A percentile compares a stretch with the other conserved stretches of the same genome.
phyloP scores from a whole-genome alignment of 1,140 invertebrate species.

The Brachionus angularis region DNA sequence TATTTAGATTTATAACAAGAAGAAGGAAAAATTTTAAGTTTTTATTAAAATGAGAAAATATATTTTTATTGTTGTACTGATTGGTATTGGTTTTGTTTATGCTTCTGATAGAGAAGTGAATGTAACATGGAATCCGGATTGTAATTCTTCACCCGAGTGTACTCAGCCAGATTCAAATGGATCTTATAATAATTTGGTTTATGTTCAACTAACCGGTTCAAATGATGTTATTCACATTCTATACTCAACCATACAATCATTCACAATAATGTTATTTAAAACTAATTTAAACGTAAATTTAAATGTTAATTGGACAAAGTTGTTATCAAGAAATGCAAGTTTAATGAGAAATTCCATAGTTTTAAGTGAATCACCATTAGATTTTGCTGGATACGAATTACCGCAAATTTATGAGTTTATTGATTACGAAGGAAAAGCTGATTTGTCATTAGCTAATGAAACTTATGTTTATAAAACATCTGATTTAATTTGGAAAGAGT shows the following conservation, averaged over 20 bases:
- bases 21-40: too few species aligned
- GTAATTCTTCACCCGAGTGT: background rate
- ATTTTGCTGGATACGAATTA: constrained; percentile 8
- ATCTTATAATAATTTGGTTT: constrained; percentile 8
- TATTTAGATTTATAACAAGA: too few species aligned
- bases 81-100: background rate
- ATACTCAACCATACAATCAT: constrained; percentile 18
- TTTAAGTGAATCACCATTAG: constrained; percentile 33
- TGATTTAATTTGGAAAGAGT: constrained; percentile 20
- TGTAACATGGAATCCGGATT: constrained; percentile 2
- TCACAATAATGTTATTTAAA: constrained; percentile 31
- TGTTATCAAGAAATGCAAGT: constrained; percentile 7
- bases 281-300: constrained; percentile 14
- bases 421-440: constrained; percentile 25
- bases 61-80: background rate
- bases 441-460: constrained; percentile 29
- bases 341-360: constrained; percentile 10
- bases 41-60: too few species aligned
- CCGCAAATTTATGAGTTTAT: constrained; percentile 32
- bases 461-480: constrained; percentile 12
- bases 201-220: constrained; percentile 18
- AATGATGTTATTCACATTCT: constrained; percentile 21
- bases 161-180: background rate
- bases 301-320: background rate
- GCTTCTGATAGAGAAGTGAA: constrained; percentile 25